A percentile compares a stretch with the other conserved stretches of the same genome.
These are phyloP conservation scores for Drosophila serrata DNA, from an alignment of 1,140 invertebrate species.

Conservation along the genomic window DNA sequence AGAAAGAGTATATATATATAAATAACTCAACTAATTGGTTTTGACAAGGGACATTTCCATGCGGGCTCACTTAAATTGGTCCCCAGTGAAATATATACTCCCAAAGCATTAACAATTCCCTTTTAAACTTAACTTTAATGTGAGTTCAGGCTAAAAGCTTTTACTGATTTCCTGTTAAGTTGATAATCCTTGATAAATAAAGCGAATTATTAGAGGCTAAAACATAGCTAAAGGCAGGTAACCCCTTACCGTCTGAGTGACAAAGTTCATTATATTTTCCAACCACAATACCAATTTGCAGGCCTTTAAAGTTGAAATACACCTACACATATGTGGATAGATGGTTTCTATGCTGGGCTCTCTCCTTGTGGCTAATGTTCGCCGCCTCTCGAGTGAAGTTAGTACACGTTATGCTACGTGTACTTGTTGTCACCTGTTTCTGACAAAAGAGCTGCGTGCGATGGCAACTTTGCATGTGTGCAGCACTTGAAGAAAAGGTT, in stretches of 20 bases:
- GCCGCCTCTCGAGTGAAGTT: constrained; percentile 34
- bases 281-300: constrained; percentile 32
- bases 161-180: neutral
- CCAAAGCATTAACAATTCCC: neutral
- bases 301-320: constrained; percentile 21
- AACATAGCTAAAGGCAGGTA: neutral
- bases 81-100: neutral
- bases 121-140: neutral
- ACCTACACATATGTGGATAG: neutral
- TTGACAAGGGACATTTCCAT: constrained; percentile 23
- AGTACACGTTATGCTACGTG: constrained; percentile 49
- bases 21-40: constrained; percentile 48
- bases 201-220: neutral
- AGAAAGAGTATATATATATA: constrained; percentile 26
- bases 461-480: constrained; percentile 43
- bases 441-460: constrained; percentile 68
- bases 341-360: neutral
- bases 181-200: neutral
- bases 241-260: neutral
- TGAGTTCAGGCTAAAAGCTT: neutral
- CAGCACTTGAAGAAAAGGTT: constrained; percentile 29
- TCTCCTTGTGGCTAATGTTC: constrained; percentile 21
- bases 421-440: constrained; percentile 71
- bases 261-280: constrained; percentile 31
- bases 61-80: constrained; percentile 1